These are phyloP conservation scores for Labeo catla DNA, from an alignment of 2,113 vertebrate genomes.

Conservation along the genomic window DNA sequence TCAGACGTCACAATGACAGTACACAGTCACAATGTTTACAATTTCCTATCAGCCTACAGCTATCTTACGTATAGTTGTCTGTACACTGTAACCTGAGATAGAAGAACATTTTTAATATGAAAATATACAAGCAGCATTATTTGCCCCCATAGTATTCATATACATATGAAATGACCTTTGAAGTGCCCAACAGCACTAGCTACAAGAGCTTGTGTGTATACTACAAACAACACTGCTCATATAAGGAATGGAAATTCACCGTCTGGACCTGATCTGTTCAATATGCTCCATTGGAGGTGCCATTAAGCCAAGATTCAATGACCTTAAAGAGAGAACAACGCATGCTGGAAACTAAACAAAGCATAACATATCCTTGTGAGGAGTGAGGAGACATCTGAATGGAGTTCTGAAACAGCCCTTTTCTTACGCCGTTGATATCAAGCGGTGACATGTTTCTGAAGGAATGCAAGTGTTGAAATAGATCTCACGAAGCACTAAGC, in stretches of 20 bases:
- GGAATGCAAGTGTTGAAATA: constrained; percentile 58
- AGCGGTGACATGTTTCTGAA: constrained; percentile 60
- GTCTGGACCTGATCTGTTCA: constrained; percentile 54
- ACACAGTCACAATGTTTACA: not conserved
- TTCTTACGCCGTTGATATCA: constrained; percentile 51
- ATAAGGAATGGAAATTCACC: constrained; percentile 76
- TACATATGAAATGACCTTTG: constrained; percentile 48
- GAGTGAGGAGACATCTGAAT: constrained; percentile 51
- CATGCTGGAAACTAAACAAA: constrained; percentile 57
- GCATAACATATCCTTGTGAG: constrained; percentile 60
- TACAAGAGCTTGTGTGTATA: constrained; percentile 60
- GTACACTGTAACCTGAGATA: not conserved
- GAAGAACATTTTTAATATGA: not conserved
- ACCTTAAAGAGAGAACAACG: constrained; percentile 57
- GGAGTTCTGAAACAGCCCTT: constrained; percentile 16
- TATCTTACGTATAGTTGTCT: not conserved
- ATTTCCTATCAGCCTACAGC: not conserved
- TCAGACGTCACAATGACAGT: not conserved
- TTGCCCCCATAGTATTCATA: not conserved
- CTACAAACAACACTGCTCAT: constrained; percentile 66
- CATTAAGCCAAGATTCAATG: constrained; percentile 44
- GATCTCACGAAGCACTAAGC: constrained; percentile 20
- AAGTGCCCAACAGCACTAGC: constrained; percentile 49
- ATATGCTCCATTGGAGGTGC: constrained; percentile 59
- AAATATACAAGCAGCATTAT: too few species aligned